phyloP scores from a whole-genome alignment of 2,888 invertebrate species.

The Yponomeuta cagnagella region DNA sequence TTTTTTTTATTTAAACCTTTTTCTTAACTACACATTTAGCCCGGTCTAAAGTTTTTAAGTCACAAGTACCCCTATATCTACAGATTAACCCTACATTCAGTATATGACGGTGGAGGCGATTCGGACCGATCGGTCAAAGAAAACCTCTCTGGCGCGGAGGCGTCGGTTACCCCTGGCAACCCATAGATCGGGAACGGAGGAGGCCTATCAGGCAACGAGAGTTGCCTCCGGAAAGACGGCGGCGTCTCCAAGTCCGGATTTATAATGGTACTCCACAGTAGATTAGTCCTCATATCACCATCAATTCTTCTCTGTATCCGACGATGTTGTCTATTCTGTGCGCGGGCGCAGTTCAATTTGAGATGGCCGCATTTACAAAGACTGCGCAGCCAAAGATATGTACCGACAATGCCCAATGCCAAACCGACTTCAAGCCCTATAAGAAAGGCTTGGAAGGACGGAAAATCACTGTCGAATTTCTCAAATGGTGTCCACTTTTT shows the following conservation, averaged over 20 bases:
- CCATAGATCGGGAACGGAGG: slow-evolving; percentile 41
- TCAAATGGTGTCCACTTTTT: slow-evolving; percentile 48
- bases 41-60: too few relatives aligned
- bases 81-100: slow-evolving; percentile 37
- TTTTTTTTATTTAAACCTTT: too few relatives aligned
- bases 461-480: slow-evolving; percentile 60
- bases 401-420: slow-evolving; percentile 56
- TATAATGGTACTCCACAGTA: slow-evolving; percentile 54
- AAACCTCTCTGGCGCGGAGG: slow-evolving; percentile 38
- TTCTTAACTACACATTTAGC: too few relatives aligned
- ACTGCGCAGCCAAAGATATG: slow-evolving; percentile 60
- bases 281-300: slow-evolving; percentile 53
- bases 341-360: slow-evolving; percentile 36
- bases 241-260: slow-evolving; percentile 61
- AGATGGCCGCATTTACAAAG: slow-evolving; percentile 43
- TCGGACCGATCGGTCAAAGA: slow-evolving; percentile 41
- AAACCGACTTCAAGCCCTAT: slow-evolving; percentile 63
- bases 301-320: slow-evolving; percentile 33
- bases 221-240: slow-evolving; percentile 49
- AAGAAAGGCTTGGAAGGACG: slow-evolving; percentile 59
- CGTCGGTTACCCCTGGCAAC: slow-evolving; percentile 38
- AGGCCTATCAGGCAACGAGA: slow-evolving; percentile 47
- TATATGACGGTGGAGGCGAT: slow-evolving; percentile 68
- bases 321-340: slow-evolving; percentile 38
- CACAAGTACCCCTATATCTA: background rate